Conservation (phyloP, 1,140 invertebrate species). For the Coenobita brevimanus region DNA sequence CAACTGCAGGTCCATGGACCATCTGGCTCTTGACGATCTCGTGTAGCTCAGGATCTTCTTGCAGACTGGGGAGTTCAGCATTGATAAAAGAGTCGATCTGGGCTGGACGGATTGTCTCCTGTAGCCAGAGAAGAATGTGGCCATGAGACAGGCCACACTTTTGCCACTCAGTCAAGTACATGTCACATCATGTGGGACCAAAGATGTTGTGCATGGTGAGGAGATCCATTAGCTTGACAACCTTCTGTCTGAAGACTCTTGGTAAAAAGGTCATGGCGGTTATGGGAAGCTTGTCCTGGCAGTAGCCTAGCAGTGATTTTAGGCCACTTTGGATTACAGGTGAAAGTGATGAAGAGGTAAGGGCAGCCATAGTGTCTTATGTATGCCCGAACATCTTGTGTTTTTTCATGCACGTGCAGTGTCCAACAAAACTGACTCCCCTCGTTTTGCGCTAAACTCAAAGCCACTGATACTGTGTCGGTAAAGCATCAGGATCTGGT, state of each 20-base stretch:
- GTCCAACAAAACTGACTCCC: no score
- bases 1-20: slow-evolving; percentile 67
- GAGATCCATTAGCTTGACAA: slow-evolving; percentile 71
- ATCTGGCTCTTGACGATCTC: slow-evolving; percentile 45
- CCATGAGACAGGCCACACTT: slow-evolving; percentile 72
- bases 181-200: slow-evolving; percentile 69
- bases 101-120: background rate
- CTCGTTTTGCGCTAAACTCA: no score
- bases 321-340: no score
- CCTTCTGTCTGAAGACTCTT: slow-evolving; percentile 17
- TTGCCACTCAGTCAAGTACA: slow-evolving; percentile 76
- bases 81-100: background rate
- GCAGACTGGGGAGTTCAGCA: no score
- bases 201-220: slow-evolving; percentile 70
- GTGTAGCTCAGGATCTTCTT: no score
- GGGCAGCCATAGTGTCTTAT: slow-evolving; percentile 75
- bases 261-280: no score
- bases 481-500: no score
- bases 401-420: no score
- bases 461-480: no score
- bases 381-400: no score
- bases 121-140: background rate
- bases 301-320: slow-evolving; percentile 74
- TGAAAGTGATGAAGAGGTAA: slow-evolving; percentile 75
- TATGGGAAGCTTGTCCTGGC: no score